Evolutionary conservation across 2,113 vertebrate species (phyloP).

Genomic region (Nyctibius bracteatus): DNA sequence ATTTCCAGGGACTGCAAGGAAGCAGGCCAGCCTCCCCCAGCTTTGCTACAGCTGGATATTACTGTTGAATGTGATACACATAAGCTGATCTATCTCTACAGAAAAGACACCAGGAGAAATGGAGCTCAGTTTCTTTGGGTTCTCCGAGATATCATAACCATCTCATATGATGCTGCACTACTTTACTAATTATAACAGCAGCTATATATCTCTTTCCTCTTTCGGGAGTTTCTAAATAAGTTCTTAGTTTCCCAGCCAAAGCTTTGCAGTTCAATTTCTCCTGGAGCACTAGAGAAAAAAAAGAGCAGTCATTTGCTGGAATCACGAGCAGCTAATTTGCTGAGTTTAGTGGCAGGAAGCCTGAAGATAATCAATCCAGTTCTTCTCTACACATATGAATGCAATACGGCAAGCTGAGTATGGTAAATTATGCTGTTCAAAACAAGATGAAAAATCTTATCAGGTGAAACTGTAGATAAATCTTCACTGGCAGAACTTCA

Average conservation of each 20-base stretch:
- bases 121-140: not conserved
- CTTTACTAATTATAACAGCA: not conserved
- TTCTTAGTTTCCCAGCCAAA: not conserved
- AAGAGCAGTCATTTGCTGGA: slow-evolving; percentile 26
- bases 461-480: slow-evolving; percentile 23
- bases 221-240: not conserved
- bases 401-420: not conserved
- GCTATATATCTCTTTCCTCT: not conserved
- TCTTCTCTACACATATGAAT: slow-evolving; percentile 14
- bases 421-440: not conserved
- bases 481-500: not conserved
- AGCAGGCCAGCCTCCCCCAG: not conserved
- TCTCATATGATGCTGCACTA: not conserved
- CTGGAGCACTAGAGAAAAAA: not conserved
- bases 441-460: not conserved
- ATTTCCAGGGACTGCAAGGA: not conserved
- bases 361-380: slow-evolving; percentile 27
- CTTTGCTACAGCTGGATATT: not conserved
- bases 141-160: not conserved
- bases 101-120: not conserved
- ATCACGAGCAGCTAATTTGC: slow-evolving; percentile 40
- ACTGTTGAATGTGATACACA: not conserved
- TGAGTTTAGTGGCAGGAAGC: slow-evolving; percentile 35
- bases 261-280: not conserved
- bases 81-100: rapidly evolving